Evolutionary conservation across 2,797 vertebrate genomes (phyloP), one percentile per base, ranked within the genome.

Genomic region (Balearica regulorum): DNA sequence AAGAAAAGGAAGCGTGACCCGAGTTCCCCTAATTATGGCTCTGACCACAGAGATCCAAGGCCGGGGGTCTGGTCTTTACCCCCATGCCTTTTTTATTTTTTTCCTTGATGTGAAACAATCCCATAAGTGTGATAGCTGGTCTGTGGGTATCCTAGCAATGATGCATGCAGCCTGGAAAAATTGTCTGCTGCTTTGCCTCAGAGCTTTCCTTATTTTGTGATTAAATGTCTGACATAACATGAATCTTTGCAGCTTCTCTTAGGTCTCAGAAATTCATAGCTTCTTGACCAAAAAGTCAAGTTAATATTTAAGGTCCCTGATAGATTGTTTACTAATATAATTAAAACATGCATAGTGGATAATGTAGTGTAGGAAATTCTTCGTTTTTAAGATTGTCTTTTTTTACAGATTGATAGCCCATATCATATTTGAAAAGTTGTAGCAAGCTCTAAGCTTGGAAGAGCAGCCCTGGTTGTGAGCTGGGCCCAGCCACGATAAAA

Each of bases 1-100:
- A 96, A 95, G 84, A 96, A 96, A 97, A 97, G 87, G 89, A 87
- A 91, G 61, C 22, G 1, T 92, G 96, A 97, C 96, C 96, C 3
- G 37, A 69, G 89, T 69, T 95, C 72, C 91, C 84, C 60, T 96
- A 83, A 97, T 96, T 96, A 91, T 25, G 76, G 24, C 87, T 89
- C 17, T n/a, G 28, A 87, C 54, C 82, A 69, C 54, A 44, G 89
- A 90, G 65, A 94, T 91, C 89, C 79, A 91, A 96, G 65, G 89
- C 53, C 33, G 0, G 0, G 33, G 76, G 44, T 87, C 69, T 93
- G 87, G 76, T 83, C 89, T 92, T 95, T 96, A 94, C 84, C 87
- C 94, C 31, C 28, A 20, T 0, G 8, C 16, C 64, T 85, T 53
- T 90, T 89, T 53, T 28, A 54, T 53, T 53, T 28, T 54, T 54